These are phyloP conservation scores for Holothuria scabra DNA, from an alignment of 53 echinoderm and acorn worm genomes.

Conservation along the genomic window DNA sequence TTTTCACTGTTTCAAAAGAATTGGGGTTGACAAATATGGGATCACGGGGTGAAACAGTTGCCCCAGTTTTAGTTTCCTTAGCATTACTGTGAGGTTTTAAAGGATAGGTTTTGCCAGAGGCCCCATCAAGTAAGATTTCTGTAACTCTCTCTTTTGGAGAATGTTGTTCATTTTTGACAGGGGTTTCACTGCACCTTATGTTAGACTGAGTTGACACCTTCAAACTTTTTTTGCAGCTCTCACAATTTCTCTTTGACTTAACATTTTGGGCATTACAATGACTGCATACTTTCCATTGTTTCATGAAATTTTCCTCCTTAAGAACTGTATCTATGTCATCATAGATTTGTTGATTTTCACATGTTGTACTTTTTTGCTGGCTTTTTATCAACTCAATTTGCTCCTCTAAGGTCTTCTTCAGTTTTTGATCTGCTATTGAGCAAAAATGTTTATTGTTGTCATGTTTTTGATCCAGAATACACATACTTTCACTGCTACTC, in stretches of 20 bases:
- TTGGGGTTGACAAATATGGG: slow-evolving; percentile 37
- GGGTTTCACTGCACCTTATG: neutral
- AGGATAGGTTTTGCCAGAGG: neutral
- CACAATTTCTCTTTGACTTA: neutral
- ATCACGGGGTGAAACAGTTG: neutral
- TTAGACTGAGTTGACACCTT: neutral
- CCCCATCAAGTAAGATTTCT: neutral
- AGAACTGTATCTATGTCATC: neutral
- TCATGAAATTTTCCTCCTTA: neutral
- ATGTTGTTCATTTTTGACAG: neutral
- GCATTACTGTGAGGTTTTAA: neutral
- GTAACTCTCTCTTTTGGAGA: neutral
- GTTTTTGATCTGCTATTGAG: neutral
- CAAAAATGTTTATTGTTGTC: neutral
- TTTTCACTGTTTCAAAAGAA: too few species aligned
- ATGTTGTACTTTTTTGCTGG: neutral
- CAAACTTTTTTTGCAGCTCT: neutral
- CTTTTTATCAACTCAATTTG: neutral
- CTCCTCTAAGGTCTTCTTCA: neutral
- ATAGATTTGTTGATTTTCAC: neutral
- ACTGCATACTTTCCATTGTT: neutral
- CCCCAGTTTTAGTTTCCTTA: neutral
- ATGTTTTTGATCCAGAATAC: neutral
- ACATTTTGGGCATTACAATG: neutral
- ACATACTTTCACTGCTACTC: neutral